These are phyloP conservation scores for Chouioia cunea DNA, from an alignment of 2,888 invertebrate species.

Conservation along the genomic window DNA sequence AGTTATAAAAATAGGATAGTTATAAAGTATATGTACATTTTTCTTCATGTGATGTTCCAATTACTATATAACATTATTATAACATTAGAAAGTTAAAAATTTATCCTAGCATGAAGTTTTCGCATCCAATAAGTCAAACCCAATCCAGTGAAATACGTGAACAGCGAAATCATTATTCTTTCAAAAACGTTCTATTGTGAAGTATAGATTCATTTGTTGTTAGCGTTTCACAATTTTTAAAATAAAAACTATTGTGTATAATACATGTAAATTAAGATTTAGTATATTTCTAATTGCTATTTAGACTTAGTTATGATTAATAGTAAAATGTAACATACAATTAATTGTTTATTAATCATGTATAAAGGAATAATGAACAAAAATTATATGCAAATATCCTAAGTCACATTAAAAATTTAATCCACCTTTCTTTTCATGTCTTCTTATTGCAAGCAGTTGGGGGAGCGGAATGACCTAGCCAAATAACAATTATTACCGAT, in stretches of 20 bases:
- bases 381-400: slow-evolving; percentile 28
- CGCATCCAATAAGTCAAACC: slow-evolving; percentile 19
- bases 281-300: slow-evolving; percentile 19
- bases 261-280: slow-evolving; percentile 28
- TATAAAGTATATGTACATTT: slow-evolving; percentile 17
- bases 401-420: slow-evolving; percentile 42
- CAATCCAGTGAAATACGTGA: slow-evolving; percentile 24
- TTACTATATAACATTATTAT: slow-evolving; percentile 6
- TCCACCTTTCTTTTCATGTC: slow-evolving; percentile 54
- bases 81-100: slow-evolving; percentile 15
- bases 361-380: slow-evolving; percentile 30
- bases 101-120: slow-evolving; percentile 36
- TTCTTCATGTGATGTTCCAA: slow-evolving; percentile 29
- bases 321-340: slow-evolving; percentile 31
- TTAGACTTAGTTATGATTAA: slow-evolving; percentile 20
- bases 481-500: slow-evolving; percentile 67
- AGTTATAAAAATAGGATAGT: slow-evolving; percentile 22
- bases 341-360: slow-evolving; percentile 37
- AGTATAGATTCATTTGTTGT: neutral
- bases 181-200: slow-evolving; percentile 21
- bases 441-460: slow-evolving; percentile 66
- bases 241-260: slow-evolving; percentile 21
- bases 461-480: slow-evolving; percentile 67
- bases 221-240: slow-evolving; percentile 14
- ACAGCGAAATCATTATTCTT: slow-evolving; percentile 21